phyloP scores from a whole-genome alignment of 2,797 vertebrate species.

The Falco biarmicus region DNA sequence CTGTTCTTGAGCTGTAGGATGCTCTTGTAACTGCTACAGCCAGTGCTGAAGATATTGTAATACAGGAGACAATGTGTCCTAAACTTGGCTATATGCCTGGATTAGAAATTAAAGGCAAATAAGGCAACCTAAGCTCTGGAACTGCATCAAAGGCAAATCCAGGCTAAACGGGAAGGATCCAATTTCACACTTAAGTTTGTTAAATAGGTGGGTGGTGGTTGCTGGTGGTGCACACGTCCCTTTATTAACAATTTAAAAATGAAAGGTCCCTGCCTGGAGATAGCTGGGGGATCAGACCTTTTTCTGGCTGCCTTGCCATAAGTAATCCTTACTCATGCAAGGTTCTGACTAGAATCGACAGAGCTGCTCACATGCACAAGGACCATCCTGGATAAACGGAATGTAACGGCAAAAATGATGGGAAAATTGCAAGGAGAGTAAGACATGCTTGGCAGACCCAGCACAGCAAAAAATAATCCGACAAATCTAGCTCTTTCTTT shows the following conservation, averaged over 20 bases:
- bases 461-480: not conserved
- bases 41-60: not conserved
- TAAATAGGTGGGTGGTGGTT: slow-evolving; percentile 63
- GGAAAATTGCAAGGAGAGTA: not conserved
- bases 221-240: not conserved
- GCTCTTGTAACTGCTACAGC: not conserved
- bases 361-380: not conserved
- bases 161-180: slow-evolving; percentile 59
- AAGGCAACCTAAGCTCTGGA: slow-evolving; percentile 60
- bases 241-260: slow-evolving; percentile 51
- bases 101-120: slow-evolving; percentile 67
- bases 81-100: slow-evolving; percentile 51
- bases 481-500: not conserved
- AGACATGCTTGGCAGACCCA: not conserved
- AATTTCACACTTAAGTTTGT: slow-evolving; percentile 64
- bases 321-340: not conserved
- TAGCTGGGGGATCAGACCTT: not conserved
- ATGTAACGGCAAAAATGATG: not conserved
- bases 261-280: slow-evolving; percentile 24
- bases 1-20: not conserved
- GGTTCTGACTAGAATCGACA: not conserved
- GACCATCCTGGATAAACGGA: not conserved
- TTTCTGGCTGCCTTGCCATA: not conserved
- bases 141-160: slow-evolving; percentile 64
- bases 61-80: slow-evolving; percentile 19